Base-by-base conservation (phyloP, 2,113 vertebrate species). In the Crotalus viridis region DNA sequence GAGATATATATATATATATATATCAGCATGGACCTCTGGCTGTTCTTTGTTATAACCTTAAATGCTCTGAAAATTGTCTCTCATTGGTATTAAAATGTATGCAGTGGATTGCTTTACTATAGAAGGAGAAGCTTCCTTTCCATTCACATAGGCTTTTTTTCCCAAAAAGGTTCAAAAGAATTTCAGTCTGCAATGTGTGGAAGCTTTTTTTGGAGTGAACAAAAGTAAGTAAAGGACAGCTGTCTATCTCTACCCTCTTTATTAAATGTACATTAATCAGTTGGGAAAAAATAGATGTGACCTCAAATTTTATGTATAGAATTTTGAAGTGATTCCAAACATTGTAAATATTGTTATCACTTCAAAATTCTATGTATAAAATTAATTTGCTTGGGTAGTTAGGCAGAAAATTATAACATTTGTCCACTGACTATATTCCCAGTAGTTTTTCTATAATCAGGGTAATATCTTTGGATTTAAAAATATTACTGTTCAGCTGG, bases 311-410 rank as follows among this genome's bases (percentile, higher is more conserved):
- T 90, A 92, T 96, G 85, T 92, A 94, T 69, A 95, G 94, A 48
- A 96, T 95, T 95, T 87, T 61, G 87, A 85, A 55, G 95, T 93
- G 94, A 95, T 89, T 90, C 93, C 69, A 95, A 92, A 92, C 92
- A 92, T 91, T 3, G 10, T 94, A 86, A 95, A 93, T 95, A 94
- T 10, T 69, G 61, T 69, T 15, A 69, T 69, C 64, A 15, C 28
- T 69, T 69, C 6, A 57, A 57, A 57, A 57, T 57, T 8, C 64
- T 69, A 69, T 69, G 15, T 13, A 69, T 69, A 33, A 15, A 89
- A 91, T 91, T 95, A 15, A 51, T 94, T 17, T 90, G 95, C 94
- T 96, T 94, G 94, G 92, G 95, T 96, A 95, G 61, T 94, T 94
- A 90, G n/a, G 56, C 55, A 87, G 89, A 54, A n/a, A 51, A 54